These are phyloP conservation scores for Manacus vitellinus DNA, from an alignment of 2,113 vertebrate genomes.

Conservation along the genomic window DNA sequence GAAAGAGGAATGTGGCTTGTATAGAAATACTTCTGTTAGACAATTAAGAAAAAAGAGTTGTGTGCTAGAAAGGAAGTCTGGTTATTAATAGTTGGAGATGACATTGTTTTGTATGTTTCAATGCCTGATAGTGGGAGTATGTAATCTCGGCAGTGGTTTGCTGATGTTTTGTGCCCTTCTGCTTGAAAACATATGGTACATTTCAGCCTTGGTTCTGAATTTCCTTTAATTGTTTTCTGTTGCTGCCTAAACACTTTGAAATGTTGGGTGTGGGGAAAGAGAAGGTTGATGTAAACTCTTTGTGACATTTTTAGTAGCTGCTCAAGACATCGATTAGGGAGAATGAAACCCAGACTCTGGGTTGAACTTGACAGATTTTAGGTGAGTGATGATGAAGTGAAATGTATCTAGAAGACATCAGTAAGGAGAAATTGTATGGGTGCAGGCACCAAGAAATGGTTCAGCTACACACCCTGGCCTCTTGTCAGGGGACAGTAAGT, in stretches of 20 bases:
- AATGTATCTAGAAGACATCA: background rate
- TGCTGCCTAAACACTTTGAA: constrained; percentile 49
- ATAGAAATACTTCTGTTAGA: constrained; percentile 11
- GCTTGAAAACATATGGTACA: constrained; percentile 19
- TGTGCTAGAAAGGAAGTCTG: constrained; percentile 41
- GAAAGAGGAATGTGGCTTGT: background rate
- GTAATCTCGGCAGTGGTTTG: constrained; percentile 34
- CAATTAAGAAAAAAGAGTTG: constrained; percentile 37
- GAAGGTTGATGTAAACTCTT: constrained; percentile 25
- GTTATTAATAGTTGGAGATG: constrained; percentile 57
- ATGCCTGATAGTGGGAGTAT: constrained; percentile 52
- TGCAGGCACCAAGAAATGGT: background rate
- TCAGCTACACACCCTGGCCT: background rate
- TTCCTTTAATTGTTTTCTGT: constrained; percentile 66
- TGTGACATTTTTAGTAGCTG: constrained; percentile 41
- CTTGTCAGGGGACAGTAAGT: background rate
- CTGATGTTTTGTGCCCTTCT: constrained; percentile 57
- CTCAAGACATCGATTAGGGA: background rate
- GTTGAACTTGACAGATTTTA: background rate
- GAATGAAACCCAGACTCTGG: background rate
- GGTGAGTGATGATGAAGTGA: background rate
- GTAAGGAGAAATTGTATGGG: background rate
- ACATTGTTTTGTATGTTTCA: constrained; percentile 59
- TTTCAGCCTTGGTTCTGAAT: constrained; percentile 37
- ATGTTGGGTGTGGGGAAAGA: constrained; percentile 56